Conservation (phyloP, 2,888 invertebrate genomes). For the Mesoligia furuncula region DNA sequence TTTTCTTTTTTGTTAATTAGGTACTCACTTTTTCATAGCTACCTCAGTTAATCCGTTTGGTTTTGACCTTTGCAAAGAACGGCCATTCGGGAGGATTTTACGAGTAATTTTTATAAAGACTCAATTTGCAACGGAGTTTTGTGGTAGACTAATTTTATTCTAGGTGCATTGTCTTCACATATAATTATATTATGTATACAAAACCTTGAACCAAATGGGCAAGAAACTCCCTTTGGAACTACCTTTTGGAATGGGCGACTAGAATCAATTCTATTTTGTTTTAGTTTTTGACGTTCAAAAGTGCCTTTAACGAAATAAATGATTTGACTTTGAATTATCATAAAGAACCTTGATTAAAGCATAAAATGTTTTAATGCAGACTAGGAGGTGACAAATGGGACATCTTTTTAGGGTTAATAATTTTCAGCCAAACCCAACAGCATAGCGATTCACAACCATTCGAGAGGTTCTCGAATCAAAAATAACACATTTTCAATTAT, state of each 20-base stretch:
- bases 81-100: background rate
- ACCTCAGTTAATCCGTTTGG: conserved; percentile 6
- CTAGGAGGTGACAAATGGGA: background rate
- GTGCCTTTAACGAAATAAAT: too few species aligned
- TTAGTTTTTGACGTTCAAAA: too few species aligned
- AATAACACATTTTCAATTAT: background rate
- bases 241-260: too few species aligned
- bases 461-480: background rate
- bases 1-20: conserved; percentile 35
- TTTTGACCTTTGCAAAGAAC: conserved; percentile 8
- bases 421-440: background rate
- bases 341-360: background rate
- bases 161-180: too few species aligned
- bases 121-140: background rate
- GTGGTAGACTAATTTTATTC: too few species aligned
- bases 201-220: too few species aligned
- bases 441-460: background rate
- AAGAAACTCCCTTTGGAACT: too few species aligned
- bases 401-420: background rate
- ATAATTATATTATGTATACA: too few species aligned
- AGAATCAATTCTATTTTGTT: too few species aligned
- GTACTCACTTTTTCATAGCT: conserved; percentile 9
- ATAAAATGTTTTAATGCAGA: background rate
- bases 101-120: background rate
- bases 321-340: background rate